Evolutionary conservation across 2,797 vertebrate genomes (phyloP).

Genomic region (Nothura maculosa): DNA sequence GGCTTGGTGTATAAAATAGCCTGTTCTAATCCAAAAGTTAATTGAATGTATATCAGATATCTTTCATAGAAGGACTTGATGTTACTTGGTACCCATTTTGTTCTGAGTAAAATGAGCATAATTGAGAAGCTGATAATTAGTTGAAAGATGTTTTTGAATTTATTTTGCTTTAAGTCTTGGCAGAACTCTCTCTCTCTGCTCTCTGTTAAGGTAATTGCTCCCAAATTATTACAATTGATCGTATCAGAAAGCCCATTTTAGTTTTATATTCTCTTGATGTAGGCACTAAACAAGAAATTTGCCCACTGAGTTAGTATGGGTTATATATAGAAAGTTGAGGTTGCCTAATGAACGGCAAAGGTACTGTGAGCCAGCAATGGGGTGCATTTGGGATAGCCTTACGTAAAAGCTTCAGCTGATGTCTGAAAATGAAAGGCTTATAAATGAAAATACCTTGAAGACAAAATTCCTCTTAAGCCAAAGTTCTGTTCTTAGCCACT

Average conservation of each 20-base stretch:
- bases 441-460: not conserved
- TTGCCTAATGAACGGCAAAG: not conserved
- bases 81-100: not conserved
- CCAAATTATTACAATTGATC: not conserved
- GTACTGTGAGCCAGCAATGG: not conserved
- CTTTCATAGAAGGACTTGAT: not conserved
- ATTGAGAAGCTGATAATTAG: slow-evolving; percentile 4
- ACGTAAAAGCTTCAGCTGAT: not conserved
- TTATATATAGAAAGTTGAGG: not conserved
- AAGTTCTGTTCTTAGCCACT: not conserved
- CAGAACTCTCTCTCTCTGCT: not conserved
- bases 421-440: not conserved
- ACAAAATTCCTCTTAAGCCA: not conserved
- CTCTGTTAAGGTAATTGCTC: not conserved
- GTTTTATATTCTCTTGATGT: not conserved
- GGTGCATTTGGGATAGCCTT: not conserved
- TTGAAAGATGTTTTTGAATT: not conserved
- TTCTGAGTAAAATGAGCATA: not conserved
- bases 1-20: not conserved
- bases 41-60: not conserved
- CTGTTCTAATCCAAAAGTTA: not conserved
- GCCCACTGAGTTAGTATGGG: not conserved
- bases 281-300: not conserved
- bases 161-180: not conserved
- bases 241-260: not conserved